Evolutionary conservation across 2,797 vertebrate species (phyloP), one percentile per base, ranked within the genome.

Genomic region (Meriones psammophilus): DNA sequence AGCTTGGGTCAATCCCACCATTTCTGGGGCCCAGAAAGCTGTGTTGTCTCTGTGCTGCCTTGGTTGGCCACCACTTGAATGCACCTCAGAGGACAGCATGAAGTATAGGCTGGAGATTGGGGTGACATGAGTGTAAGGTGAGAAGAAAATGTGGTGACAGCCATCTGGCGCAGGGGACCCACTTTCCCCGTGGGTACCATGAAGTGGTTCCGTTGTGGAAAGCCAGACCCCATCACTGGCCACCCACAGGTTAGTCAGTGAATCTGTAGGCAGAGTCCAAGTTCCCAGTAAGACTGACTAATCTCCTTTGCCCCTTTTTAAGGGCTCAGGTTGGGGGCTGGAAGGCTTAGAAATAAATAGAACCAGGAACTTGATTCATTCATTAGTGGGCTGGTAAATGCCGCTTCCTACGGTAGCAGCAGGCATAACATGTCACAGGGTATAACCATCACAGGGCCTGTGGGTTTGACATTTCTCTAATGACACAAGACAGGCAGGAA

Each of bases 151-250:
- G 28, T 26, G 64, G 1, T 6, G 12, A 5, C 90, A 36, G 81
- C 64, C 33, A 28, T 39, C 1, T 0, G 33, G 60, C 3, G 18
- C 17, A 0, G 13, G 20, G 33, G n/a, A 1, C 0, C 0, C 46
- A 39, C 33, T 36, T 64, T 81, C 68, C 89, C 24, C 4, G 56
- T 58, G 3, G 33, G 46, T 8, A 4, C 54, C 28, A 3, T 14
- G 36, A n/a, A 28, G 28, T 9, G 8, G 7, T 56, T 26, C 10
- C 0, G 2, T 12, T 0, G 2, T 58, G 46, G 24, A 46, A 60
- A 74, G n/a, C 6, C 10, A 54, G 26, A 9, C 5, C 3, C 33
- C 77, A 28, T 22, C 28, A 0, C 3, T 1, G 46, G 28, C 8
- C 76, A 3, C 2, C 15, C 17, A 8, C 54, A 30, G 42, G 3